Percentiles rank a stretch among this genome's conserved stretches.
These are phyloP conservation scores for Phaedon cochleariae DNA, from an alignment of 2,888 invertebrate species.

Conservation along the genomic window DNA sequence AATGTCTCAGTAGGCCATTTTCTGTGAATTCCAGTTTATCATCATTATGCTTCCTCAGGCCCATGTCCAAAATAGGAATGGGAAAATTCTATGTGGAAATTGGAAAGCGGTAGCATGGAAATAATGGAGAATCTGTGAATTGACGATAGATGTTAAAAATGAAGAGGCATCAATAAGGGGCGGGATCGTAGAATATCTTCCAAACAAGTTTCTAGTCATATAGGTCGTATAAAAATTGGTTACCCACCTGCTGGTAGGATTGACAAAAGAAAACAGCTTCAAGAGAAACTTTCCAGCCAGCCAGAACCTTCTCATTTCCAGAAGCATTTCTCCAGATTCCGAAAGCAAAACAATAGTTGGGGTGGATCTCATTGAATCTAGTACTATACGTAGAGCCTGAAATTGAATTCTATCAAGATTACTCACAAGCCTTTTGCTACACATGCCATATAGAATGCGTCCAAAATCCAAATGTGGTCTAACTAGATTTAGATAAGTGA, in stretches of 20 bases:
- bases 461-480: not conserved
- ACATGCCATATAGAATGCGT: not conserved
- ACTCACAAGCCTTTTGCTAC: not conserved
- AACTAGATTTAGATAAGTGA: not conserved
- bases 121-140: not conserved
- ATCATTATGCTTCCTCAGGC: too few relatives aligned
- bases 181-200: not conserved
- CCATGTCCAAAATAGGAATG: too few relatives aligned
- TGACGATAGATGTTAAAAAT: not conserved
- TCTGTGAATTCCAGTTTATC: too few relatives aligned
- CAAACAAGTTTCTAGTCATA: not conserved
- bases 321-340: not conserved
- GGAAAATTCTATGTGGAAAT: not conserved
- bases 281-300: not conserved
- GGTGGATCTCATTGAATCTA: conserved; percentile 4
- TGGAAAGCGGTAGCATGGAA: not conserved
- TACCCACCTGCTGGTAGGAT: not conserved
- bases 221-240: not conserved
- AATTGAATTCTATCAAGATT: not conserved
- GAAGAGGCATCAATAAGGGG: not conserved
- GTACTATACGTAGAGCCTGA: not conserved
- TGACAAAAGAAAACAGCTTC: not conserved
- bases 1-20: too few relatives aligned
- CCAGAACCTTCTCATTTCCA: not conserved
- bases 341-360: not conserved